A percentile compares a stretch with the other conserved stretches of the same genome.
Conservation (phyloP, 2,888 invertebrate genomes). For the Listrodromus nycthemerus region DNA sequence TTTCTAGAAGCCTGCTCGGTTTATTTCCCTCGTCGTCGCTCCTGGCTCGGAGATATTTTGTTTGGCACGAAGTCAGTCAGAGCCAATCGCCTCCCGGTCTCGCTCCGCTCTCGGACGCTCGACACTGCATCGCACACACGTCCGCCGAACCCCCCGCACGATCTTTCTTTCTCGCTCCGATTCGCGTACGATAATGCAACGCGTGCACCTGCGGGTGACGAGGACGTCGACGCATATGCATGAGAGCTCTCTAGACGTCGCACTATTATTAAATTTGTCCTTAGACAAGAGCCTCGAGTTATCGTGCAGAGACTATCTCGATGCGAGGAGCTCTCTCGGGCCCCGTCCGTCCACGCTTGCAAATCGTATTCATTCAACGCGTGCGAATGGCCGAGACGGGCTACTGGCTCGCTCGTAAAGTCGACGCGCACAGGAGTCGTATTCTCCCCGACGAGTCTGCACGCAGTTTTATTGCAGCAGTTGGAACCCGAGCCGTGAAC, state of each 20-base stretch:
- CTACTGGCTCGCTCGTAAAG: constrained; percentile 22
- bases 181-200: constrained; percentile 7
- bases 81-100: constrained; percentile 60
- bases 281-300: constrained; percentile 67
- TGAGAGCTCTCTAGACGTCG: constrained; percentile 59
- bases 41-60: constrained; percentile 56
- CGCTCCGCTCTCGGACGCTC: constrained; percentile 36
- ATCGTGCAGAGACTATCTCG: constrained; percentile 29
- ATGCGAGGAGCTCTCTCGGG: constrained; percentile 20
- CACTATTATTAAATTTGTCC: constrained; percentile 81
- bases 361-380: constrained; percentile 62
- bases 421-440: constrained; percentile 7
- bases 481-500: constrained; percentile 1
- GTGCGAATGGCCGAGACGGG: constrained; percentile 65
- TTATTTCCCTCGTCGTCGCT: constrained; percentile 9
- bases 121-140: constrained; percentile 15
- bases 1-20: background rate
- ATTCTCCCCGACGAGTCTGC: background rate
- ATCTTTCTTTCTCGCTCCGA: constrained; percentile 16
- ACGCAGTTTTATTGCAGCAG: background rate
- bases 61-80: constrained; percentile 62
- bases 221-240: constrained; percentile 55
- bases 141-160: background rate
- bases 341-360: constrained; percentile 8
- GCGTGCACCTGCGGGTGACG: constrained; percentile 9